These are phyloP conservation scores for Bursaphelenchus okinawaensis DNA, from an alignment of 2,888 invertebrate genomes.

Conservation along the genomic window DNA sequence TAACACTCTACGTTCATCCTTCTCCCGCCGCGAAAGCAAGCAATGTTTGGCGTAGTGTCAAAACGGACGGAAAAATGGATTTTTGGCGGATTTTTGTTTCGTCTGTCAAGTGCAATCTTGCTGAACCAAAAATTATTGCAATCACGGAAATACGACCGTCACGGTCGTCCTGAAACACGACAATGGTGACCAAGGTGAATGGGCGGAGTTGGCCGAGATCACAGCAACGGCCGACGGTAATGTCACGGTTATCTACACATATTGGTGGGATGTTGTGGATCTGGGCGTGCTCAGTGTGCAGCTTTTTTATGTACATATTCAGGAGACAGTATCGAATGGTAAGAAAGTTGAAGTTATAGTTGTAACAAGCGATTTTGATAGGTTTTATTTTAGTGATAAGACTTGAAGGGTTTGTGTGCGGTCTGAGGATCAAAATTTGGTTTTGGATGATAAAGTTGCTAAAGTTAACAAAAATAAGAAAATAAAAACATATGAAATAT, in stretches of 20 bases:
- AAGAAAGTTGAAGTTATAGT: too few relatives aligned
- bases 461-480: too few relatives aligned
- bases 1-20: not conserved
- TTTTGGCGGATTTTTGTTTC: not conserved
- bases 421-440: too few relatives aligned
- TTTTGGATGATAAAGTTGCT: too few relatives aligned
- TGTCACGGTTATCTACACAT: not conserved
- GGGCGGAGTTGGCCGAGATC: not conserved
- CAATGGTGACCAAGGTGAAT: not conserved
- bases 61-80: not conserved
- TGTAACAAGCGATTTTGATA: too few relatives aligned
- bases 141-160: too few relatives aligned
- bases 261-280: slow-evolving; percentile 15
- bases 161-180: too few relatives aligned
- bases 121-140: not conserved
- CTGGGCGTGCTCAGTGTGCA: slow-evolving; percentile 35
- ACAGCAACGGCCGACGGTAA: not conserved
- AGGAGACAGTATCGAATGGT: slow-evolving; percentile 45
- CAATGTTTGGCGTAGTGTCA: not conserved
- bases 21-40: not conserved
- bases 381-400: too few relatives aligned
- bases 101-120: not conserved
- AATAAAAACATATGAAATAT: too few relatives aligned
- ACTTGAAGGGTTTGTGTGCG: too few relatives aligned
- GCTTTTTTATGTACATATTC: slow-evolving; percentile 38